Conservation (phyloP, 1,140 invertebrate genomes). For the Chionoecetes opilio region DNA sequence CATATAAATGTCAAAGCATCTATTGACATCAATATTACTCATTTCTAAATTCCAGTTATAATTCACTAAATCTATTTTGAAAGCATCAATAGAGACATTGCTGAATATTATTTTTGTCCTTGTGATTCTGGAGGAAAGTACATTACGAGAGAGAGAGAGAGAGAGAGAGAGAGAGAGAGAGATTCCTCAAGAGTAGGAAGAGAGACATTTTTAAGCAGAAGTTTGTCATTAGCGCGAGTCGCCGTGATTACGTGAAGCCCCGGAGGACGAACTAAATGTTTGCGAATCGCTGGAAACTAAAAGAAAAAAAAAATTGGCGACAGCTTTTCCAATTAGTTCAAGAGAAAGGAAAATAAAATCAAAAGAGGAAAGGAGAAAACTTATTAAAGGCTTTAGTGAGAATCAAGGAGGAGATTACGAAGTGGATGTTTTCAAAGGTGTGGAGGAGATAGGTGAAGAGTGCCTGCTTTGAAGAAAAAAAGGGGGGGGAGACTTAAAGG, state of each 20-base stretch:
- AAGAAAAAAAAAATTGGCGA: not conserved
- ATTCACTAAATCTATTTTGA: too few species aligned
- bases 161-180: conserved; percentile 25
- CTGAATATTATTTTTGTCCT: too few species aligned
- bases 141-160: conserved; percentile 25
- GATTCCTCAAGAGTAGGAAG: not conserved
- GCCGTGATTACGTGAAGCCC: conserved; percentile 4
- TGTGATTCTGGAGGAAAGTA: too few species aligned
- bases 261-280: not conserved
- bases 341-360: conserved; percentile 3
- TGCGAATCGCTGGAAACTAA: not conserved
- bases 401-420: not conserved
- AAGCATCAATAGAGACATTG: too few species aligned
- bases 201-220: not conserved
- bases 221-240: conserved; percentile 5
- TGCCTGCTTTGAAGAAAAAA: not conserved
- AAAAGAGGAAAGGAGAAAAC: not conserved
- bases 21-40: too few species aligned
- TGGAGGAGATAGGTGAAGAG: not conserved
- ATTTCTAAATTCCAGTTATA: too few species aligned
- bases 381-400: not conserved
- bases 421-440: not conserved
- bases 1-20: too few species aligned
- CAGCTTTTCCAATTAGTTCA: conserved; percentile 10
- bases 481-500: too few species aligned